Percentiles rank a stretch among this genome's conserved stretches.
These are phyloP conservation scores for Ophiothrix spiculata DNA, from an alignment of 35 echinoderm and acorn worm species.

Conservation along the genomic window DNA sequence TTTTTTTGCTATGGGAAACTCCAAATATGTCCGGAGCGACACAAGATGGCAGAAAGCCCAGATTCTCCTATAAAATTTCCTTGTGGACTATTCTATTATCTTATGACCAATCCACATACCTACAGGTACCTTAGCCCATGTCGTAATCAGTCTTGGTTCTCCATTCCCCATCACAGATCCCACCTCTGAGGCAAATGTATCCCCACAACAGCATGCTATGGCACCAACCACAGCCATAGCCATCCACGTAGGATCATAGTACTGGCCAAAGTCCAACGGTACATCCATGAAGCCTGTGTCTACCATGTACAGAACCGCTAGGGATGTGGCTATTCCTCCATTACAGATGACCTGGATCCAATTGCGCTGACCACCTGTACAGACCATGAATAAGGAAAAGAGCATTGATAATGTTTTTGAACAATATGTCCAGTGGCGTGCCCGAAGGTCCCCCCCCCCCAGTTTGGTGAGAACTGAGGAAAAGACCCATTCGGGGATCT, in stretches of 20 bases:
- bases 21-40: too few species aligned
- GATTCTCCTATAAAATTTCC: too few species aligned
- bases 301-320: slow-evolving; percentile 56
- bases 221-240: slow-evolving; percentile 63
- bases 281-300: slow-evolving; percentile 64
- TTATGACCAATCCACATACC: slow-evolving; percentile 54
- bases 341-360: slow-evolving; percentile 89
- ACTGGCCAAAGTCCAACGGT: slow-evolving; percentile 54
- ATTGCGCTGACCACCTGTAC: slow-evolving; percentile 85
- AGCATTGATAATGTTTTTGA: too few species aligned
- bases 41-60: too few species aligned
- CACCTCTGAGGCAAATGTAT: slow-evolving; percentile 91
- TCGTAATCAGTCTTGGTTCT: slow-evolving; percentile 64
- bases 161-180: slow-evolving; percentile 65
- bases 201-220: slow-evolving; percentile 78
- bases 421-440: too few species aligned
- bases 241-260: slow-evolving; percentile 71
- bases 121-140: slow-evolving; percentile 64
- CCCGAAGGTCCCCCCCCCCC: too few species aligned
- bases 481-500: too few species aligned
- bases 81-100: too few species aligned
- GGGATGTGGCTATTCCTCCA: slow-evolving; percentile 65
- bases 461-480: too few species aligned
- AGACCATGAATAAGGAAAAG: too few species aligned
- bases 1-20: too few species aligned